Base-by-base conservation (phyloP, 2,888 invertebrate species). In the Crepidodera aurea region DNA sequence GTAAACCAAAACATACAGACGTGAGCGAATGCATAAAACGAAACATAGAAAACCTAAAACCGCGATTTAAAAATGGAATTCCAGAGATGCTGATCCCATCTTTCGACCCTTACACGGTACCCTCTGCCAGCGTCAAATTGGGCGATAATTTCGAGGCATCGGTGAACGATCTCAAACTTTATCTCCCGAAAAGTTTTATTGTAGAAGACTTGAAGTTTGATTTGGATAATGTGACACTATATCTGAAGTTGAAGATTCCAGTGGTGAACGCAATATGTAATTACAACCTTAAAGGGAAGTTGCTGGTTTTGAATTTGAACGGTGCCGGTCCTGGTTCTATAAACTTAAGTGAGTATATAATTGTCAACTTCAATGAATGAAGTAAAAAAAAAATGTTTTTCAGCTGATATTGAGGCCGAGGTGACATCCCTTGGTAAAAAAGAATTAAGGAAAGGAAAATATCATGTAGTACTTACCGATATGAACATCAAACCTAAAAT, bases 241-340 rank as follows among this genome's bases (percentile, higher is more conserved):
- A 83, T 0, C 79, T 88, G 5, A 84, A 84, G 34, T 70, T 90
- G 13, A 81, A 79, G 39, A 85, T 91, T 34, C 89, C 90, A 0
- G 82, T 84, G 40, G 73, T 91, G 27, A 82, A 83, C 42, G 84
- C 90, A 83, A 83, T 81, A 32, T 85, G 88, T 0, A 80, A 84
- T 51, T 91, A 91, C 77, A 81, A 80, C 7, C 80, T 91, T 18
- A 79, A 84, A 7, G 91, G 91, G 7, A 86, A 86, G 69, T 82
- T 91, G 13, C 81, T 91, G 69, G 84, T 90, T 85, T 77, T 91
- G 73, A 89, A 90, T 0, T 83, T 91, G 29, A 81, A 83, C n/a
- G 90, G 90, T 19, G 82, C 85, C 1, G 91, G 91, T 1, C 75
- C 80, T 7, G 87, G 87, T 56, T 79, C 82, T 8, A 87, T 88